Percentiles rank a stretch among this genome's conserved stretches.
Conservation (phyloP, 2,113 vertebrate species). For the Proteles cristata region DNA sequence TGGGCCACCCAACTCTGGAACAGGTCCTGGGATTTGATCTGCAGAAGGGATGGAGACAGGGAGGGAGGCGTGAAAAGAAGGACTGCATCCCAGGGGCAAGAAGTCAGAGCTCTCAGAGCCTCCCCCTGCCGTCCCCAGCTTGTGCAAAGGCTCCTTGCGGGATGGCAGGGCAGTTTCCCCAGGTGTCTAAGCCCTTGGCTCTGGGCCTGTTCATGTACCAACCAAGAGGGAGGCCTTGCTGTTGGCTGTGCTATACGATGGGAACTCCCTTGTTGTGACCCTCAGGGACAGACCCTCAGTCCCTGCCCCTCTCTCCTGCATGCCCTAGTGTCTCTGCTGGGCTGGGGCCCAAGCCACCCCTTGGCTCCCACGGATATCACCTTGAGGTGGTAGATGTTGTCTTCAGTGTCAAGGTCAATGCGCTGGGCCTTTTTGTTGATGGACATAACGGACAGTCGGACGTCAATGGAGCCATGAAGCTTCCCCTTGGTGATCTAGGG, state of each 20-base stretch:
- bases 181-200: background rate
- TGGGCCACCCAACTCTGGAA: constrained; percentile 95
- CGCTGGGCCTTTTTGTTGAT: constrained; percentile 95
- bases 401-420: constrained; percentile 94
- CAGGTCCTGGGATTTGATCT: constrained; percentile 93
- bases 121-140: background rate
- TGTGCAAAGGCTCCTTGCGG: background rate
- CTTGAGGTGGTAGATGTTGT: constrained; percentile 96
- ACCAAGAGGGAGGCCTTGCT: background rate
- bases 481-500: constrained; percentile 92
- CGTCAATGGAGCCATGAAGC: constrained; percentile 92
- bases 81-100: background rate
- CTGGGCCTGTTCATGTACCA: background rate
- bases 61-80: background rate
- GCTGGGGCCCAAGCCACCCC: background rate
- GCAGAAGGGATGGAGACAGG: background rate
- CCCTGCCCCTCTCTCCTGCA: background rate
- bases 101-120: background rate
- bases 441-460: constrained; percentile 95
- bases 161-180: background rate
- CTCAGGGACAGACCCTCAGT: background rate
- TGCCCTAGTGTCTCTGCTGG: background rate
- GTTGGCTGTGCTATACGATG: background rate
- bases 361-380: constrained; percentile 72
- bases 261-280: background rate